Evolutionary conservation across 2,888 invertebrate species (phyloP), one percentile per base, ranked within the genome.

Genomic region (Pegoplata infirma): DNA sequence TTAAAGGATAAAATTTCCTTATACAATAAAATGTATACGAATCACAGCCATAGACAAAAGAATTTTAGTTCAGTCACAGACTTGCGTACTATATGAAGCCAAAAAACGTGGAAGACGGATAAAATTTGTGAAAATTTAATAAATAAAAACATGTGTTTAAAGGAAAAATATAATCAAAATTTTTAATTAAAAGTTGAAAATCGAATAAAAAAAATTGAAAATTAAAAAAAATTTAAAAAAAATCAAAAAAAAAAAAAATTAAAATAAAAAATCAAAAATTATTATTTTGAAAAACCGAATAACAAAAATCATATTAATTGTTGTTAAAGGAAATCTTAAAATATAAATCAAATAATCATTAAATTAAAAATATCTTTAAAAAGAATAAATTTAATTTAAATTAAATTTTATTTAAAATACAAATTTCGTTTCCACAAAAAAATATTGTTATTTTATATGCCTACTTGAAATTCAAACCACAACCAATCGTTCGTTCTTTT

Each of bases 21-120:
- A n/a, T 10, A 7, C 5, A 1, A n/a, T 14, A 47, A 36, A 32
- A 44, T 44, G 36, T 17, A 28, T 36, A 19, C 17, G 17, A 59
- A 53, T 23, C 46, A 73, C 63, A 61, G 68, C 8, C 55, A 28
- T n/a, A 8, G 28, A 51, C 36, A 44, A 71, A 61, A 49, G 8
- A 61, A 36, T 64, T 74, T 75, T 44, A 75, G 66, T 75, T 71
- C 17, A 79, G 61, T 67, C 40, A 66, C 51, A 74, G 79, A 79
- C 79, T 79, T 79, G 79, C 79, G 79, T 79, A 79, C 66, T 67
- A 32, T 23, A 63, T 19, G 66, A 56, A 49, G 58, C 49, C 75
- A 69, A 36, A 5, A 17, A 49, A 21, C 19, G 21, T 61, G 66
- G n/a, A 49, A 66, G 61, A 71, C 79, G 79, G 79, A 71, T 67